Evolutionary conservation across 2,113 vertebrate species (phyloP), one percentile per base, ranked within the genome.

Genomic region (Clinocottus analis): DNA sequence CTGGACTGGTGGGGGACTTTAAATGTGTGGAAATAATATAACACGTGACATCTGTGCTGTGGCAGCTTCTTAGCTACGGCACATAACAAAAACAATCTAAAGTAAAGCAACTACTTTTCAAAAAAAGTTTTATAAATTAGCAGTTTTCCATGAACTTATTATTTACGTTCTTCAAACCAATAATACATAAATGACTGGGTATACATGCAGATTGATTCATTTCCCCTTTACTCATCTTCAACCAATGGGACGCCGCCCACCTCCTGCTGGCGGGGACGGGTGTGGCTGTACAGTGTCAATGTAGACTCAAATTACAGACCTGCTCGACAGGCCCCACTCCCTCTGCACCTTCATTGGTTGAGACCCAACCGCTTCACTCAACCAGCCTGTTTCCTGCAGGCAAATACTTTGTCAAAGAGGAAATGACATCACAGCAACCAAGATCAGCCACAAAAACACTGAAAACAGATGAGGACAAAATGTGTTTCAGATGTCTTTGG

Each of bases 301-400:
- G 89, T 91, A 77, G 89, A 67, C 69, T 79, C 37, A 86, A 47
- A 69, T 82, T 60, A 80, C 81, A 83, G 70, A 91, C 72, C 85
- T 85, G 85, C 64, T 55, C 61, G 23, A 65, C 82, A 62, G 80
- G 59, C 56, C 6, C 21, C 25, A 19, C 43, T 7, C 13, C n/a
- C 29, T 29, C 73, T 88, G 69, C 72, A 35, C 43, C 62, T 74
- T 64, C 74, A 80, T 84, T 89, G 89, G 86, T 21, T 14, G 35
- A 81, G 47, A 69, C 27, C 59, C 16, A 60, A 69, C 63, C 7
- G 39, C 58, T 31, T 1, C 45, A 35, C 16, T 74, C 29, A 76
- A 77, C 72, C 79, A 72, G 55, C 75, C 85, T 60, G 47, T 61
- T 92, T 92, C 89, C 77, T 87, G 77, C 58, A 75, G 49, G 72